These are phyloP conservation scores for Dermatemys mawii DNA, from an alignment of 2,113 vertebrate genomes.

Conservation along the genomic window DNA sequence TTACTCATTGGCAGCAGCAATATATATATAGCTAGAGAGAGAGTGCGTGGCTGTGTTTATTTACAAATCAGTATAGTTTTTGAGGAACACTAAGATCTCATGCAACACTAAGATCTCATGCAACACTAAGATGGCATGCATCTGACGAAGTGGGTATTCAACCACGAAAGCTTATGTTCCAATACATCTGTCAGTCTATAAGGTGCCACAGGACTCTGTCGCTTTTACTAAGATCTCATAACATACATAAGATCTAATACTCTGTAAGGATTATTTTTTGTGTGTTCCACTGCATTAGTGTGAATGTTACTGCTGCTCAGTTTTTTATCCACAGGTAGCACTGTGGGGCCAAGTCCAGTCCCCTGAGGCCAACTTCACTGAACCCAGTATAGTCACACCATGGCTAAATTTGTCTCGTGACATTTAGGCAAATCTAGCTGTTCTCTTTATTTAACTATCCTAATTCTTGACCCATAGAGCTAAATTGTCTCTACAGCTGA, in stretches of 20 bases:
- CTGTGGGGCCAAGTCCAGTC: not conserved
- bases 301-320: not conserved
- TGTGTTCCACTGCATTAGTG: constrained; percentile 5
- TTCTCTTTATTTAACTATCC: constrained; percentile 13
- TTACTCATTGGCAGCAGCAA: not conserved
- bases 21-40: not conserved
- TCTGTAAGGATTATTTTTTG: constrained; percentile 12
- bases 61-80: not conserved
- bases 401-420: not conserved
- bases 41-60: too few relatives aligned
- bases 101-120: too few relatives aligned
- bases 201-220: too few relatives aligned
- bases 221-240: constrained; percentile 1
- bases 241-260: not conserved
- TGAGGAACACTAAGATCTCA: constrained; percentile 14
- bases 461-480: not conserved
- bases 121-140: too few relatives aligned
- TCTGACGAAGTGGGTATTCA: too few relatives aligned
- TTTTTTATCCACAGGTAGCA: not conserved
- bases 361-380: not conserved
- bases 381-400: not conserved
- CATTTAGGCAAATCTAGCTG: not conserved
- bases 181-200: too few relatives aligned
- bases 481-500: not conserved
- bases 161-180: too few relatives aligned